Percentiles rank a stretch among this genome's conserved stretches.
These are phyloP conservation scores for Scomber japonicus DNA, from an alignment of 2,113 vertebrate genomes.

Conservation along the genomic window DNA sequence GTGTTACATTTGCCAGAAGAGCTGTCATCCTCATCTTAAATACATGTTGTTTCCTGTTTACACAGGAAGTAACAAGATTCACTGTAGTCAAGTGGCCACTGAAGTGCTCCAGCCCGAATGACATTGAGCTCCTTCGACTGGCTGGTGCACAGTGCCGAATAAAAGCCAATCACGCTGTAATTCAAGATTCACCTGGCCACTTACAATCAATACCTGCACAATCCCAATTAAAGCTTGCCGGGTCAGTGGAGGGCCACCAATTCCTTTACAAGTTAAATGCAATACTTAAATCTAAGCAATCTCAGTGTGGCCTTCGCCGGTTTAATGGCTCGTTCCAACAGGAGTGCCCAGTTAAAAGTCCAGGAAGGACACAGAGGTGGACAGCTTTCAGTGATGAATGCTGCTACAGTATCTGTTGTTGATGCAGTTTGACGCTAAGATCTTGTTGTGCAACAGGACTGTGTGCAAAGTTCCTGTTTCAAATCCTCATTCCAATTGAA, in stretches of 20 bases:
- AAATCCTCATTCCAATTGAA: conserved; percentile 1
- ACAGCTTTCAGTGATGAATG: conserved; percentile 49
- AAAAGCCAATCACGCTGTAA: conserved; percentile 86
- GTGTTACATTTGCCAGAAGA: conserved; percentile 22
- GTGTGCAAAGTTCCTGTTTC: conserved; percentile 15
- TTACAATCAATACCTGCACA: conserved; percentile 86
- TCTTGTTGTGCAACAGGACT: conserved; percentile 12
- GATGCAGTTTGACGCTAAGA: conserved; percentile 19
- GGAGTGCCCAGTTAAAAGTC: conserved; percentile 77
- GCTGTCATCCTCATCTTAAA: conserved; percentile 32
- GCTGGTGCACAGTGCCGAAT: conserved; percentile 64
- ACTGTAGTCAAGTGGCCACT: conserved; percentile 55
- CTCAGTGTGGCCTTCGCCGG: conserved; percentile 81
- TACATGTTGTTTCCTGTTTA: conserved; percentile 61
- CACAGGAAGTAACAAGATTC: conserved; percentile 65
- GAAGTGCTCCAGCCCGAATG: conserved; percentile 70
- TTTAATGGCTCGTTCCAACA: conserved; percentile 81
- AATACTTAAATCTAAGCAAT: conserved; percentile 83
- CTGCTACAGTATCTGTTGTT: neutral
- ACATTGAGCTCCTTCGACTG: conserved; percentile 78
- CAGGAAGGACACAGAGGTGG: conserved; percentile 58
- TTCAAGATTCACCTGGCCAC: conserved; percentile 79
- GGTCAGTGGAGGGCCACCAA: conserved; percentile 86
- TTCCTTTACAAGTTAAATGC: conserved; percentile 87
- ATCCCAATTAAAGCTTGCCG: conserved; percentile 85